These are phyloP conservation scores for Laothoe populi DNA, from an alignment of 2,888 invertebrate species.

Conservation along the genomic window DNA sequence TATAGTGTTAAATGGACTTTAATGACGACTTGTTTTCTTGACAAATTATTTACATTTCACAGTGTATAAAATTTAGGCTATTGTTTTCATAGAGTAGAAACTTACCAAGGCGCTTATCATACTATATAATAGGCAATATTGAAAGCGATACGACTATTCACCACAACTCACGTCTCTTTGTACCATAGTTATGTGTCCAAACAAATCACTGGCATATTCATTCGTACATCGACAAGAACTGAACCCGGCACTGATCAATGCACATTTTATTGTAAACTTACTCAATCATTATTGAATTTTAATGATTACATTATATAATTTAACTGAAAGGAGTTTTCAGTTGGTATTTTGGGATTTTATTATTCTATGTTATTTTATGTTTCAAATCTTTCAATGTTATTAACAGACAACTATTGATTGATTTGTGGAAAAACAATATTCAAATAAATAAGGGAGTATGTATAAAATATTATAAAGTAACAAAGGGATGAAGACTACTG, in stretches of 20 bases:
- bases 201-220: slow-evolving; percentile 39
- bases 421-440: neutral
- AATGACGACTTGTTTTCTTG: neutral
- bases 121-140: slow-evolving; percentile 41
- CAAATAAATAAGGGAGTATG: neutral
- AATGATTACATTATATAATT: neutral
- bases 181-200: slow-evolving; percentile 60
- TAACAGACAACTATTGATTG: neutral
- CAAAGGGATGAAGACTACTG: neutral
- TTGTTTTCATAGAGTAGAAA: slow-evolving; percentile 30
- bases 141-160: slow-evolving; percentile 52
- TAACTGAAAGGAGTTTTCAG: neutral
- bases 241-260: neutral
- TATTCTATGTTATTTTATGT: neutral
- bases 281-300: neutral
- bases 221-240: neutral
- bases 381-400: too few species aligned
- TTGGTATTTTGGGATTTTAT: neutral
- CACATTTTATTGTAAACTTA: neutral
- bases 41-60: neutral
- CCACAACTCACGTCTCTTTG: slow-evolving; percentile 64
- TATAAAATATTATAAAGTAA: neutral
- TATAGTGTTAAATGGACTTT: neutral
- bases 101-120: slow-evolving; percentile 50
- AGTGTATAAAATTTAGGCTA: slow-evolving; percentile 4